Evolutionary conservation across 64 coral and sea anemone genomes (phyloP), one percentile per base, ranked within the genome.

Genomic region (Pocillopora verrucosa): DNA sequence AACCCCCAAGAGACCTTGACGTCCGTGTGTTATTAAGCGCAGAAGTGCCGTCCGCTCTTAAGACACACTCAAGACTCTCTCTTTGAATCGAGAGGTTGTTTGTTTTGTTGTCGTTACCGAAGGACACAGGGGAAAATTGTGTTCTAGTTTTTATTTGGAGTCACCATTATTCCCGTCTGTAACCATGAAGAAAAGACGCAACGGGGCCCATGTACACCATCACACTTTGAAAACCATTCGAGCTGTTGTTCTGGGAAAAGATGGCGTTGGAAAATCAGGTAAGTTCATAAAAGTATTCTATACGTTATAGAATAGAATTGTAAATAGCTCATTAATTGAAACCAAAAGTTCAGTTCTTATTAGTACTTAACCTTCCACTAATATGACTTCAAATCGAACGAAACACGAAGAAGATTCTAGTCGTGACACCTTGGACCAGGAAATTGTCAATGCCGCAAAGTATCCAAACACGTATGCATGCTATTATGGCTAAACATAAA

Each of bases 191-290:
- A 90, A 84, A 87, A 76, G 89, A 75, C 75, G 89, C 2, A 62
- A 89, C 30, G 83, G 56, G 13, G 20, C 20, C 0, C 57, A 75
- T 68, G 25, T 35, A 14, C 92, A 88, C 12, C 89, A 85, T 19
- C 70, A 89, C 7, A 92, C 89, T 17, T 59, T 92, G 12, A 95
- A 95, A 77, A 79, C 62, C 7, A 60, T 95, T 20, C 86, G 78
- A 26, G 86, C 90, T 9, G 94, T 91, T 4, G 87, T 95, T 1
- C 61, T 95, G 37, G 94, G 94, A 12, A 87, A 95, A 65, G 94
- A 95, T 34, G 93, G 93, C 10, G 93, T 95, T 35, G 93, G 93
- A 9, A 95, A 95, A 69, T 95, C 93, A 91, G 93, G 93, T 95
- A 26, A 20, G 89, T 35, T 20, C n/a, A 22, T 65, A 26, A 37